Evolutionary conservation across 2,888 invertebrate genomes (phyloP).

Genomic region (Clanis bilineata): DNA sequence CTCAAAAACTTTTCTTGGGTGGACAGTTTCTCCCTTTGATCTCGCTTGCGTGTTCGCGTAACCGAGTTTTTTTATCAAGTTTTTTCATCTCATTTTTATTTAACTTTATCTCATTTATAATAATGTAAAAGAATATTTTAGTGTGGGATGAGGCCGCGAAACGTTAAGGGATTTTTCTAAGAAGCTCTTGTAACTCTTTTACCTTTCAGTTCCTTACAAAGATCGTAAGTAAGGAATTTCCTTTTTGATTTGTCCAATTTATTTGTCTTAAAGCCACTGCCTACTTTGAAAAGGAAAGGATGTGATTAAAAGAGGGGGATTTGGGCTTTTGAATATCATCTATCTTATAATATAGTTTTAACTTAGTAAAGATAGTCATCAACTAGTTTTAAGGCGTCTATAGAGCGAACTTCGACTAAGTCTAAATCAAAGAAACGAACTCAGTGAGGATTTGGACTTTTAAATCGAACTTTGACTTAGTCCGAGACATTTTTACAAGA

Average conservation of each 20-base stretch:
- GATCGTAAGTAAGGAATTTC: neutral
- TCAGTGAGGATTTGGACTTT: too few relatives aligned
- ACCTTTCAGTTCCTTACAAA: neutral
- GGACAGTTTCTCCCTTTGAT: constrained; percentile 54
- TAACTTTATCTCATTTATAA: constrained; percentile 44
- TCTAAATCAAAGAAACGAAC: too few relatives aligned
- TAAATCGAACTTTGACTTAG: too few relatives aligned
- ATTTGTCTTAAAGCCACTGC: too few relatives aligned
- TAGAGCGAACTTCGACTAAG: too few relatives aligned
- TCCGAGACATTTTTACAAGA: too few relatives aligned
- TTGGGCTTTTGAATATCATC: too few relatives aligned
- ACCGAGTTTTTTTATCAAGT: constrained; percentile 44
- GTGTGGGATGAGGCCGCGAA: constrained; percentile 22
- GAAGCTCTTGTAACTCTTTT: neutral
- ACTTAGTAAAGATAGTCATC: too few relatives aligned
- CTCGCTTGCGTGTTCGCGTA: constrained; percentile 45
- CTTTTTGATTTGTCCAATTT: neutral
- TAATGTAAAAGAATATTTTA: constrained; percentile 29
- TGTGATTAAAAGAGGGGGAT: too few relatives aligned
- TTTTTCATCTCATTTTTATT: constrained; percentile 53
- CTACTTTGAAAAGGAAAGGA: too few relatives aligned
- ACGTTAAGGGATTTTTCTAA: neutral
- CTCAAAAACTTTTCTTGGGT: constrained; percentile 31
- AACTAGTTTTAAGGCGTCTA: too few relatives aligned
- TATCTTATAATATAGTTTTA: too few relatives aligned